A percentile compares a stretch with the other conserved stretches of the same genome.
Conservation (phyloP, 2,113 vertebrate genomes). For the Nestor notabilis region DNA sequence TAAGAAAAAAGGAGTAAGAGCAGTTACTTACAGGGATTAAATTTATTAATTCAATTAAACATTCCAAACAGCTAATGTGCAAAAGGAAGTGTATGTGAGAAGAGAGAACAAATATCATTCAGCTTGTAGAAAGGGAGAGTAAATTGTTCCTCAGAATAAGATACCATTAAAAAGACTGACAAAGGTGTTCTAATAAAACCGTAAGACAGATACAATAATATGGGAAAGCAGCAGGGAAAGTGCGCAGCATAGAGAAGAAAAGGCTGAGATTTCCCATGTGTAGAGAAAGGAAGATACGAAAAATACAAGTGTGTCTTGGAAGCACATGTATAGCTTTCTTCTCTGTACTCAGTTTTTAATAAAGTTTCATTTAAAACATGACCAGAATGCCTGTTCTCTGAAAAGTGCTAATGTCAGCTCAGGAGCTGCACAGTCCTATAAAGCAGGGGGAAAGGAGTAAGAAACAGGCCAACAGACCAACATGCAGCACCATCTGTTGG, state of each 20-base stretch:
- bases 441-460: not conserved
- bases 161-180: not conserved
- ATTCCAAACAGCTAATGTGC: not conserved
- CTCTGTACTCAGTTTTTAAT: not conserved
- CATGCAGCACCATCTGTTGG: not conserved
- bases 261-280: not conserved
- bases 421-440: not conserved
- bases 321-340: not conserved
- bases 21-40: not conserved
- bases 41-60: not conserved
- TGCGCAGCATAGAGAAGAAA: not conserved
- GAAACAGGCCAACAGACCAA: not conserved
- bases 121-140: not conserved
- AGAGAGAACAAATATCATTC: not conserved
- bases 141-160: not conserved
- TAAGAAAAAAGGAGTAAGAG: not conserved
- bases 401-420: not conserved
- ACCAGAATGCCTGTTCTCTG: not conserved
- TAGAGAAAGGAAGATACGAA: not conserved
- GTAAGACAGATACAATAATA: not conserved
- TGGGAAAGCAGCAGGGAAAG: not conserved
- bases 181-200: not conserved
- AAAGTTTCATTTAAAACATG: not conserved
- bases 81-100: not conserved
- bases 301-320: not conserved